Evolutionary conservation across 2,113 vertebrate genomes (phyloP).

Genomic region (Pandion haliaetus): DNA sequence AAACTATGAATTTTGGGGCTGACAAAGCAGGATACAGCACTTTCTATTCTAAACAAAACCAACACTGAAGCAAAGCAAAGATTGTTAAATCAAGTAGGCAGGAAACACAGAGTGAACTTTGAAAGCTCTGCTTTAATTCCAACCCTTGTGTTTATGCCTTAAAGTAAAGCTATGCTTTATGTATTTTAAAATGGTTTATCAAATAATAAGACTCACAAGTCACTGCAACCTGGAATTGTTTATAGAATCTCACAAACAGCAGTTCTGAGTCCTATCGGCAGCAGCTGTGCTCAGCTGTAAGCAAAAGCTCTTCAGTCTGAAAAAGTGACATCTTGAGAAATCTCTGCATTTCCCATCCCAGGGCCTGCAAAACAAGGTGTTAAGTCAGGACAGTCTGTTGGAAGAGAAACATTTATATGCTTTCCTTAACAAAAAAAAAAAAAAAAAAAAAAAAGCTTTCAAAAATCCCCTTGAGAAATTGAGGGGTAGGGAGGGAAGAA

Average conservation of each 20-base stretch:
- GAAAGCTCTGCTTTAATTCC: slow-evolving; percentile 10
- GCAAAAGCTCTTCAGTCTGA: background rate
- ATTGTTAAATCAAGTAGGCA: background rate
- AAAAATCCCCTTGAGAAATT: background rate
- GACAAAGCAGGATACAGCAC: background rate
- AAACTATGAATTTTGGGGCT: background rate
- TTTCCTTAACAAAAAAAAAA: background rate
- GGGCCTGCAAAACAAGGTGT: background rate
- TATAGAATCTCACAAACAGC: background rate
- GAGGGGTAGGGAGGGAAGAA: background rate
- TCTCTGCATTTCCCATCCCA: background rate
- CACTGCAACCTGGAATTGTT: background rate
- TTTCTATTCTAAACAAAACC: background rate
- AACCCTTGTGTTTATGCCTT: background rate
- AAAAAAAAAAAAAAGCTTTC: background rate
- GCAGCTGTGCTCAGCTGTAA: slow-evolving; percentile 4
- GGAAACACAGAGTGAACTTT: background rate
- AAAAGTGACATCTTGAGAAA: background rate
- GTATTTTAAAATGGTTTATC: background rate
- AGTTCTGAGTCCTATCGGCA: background rate
- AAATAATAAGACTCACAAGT: background rate
- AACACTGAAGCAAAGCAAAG: background rate
- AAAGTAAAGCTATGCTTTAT: background rate
- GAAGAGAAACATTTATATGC: background rate
- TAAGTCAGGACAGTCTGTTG: slow-evolving; percentile 15